phyloP scores from a whole-genome alignment of 2,888 invertebrate species.

The Orchesella flavescens region DNA sequence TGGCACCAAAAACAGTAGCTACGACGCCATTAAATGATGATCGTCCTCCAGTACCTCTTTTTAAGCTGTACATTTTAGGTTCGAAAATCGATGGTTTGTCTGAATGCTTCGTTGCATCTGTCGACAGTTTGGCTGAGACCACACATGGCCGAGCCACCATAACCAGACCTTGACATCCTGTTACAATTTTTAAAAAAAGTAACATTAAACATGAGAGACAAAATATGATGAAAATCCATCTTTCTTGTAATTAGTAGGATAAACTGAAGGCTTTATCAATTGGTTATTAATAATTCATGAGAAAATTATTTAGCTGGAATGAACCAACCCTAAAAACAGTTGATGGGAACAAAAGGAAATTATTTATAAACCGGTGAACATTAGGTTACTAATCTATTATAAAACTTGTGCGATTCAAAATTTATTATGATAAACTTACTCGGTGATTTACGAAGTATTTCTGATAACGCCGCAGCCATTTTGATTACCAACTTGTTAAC shows the following conservation, averaged over 20 bases:
- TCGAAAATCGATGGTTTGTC: conserved; percentile 57
- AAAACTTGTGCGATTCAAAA: neutral
- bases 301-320: too few relatives aligned
- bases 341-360: too few relatives aligned
- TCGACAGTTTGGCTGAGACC: conserved; percentile 58
- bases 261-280: too few relatives aligned
- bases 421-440: conserved; percentile 47
- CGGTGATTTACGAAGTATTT: conserved; percentile 60
- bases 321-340: too few relatives aligned
- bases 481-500: conserved; percentile 3
- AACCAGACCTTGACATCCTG: conserved; percentile 59
- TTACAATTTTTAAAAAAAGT: neutral
- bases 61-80: conserved; percentile 75
- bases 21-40: conserved; percentile 97
- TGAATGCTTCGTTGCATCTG: conserved; percentile 45
- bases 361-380: neutral
- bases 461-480: conserved; percentile 62
- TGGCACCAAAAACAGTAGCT: conserved; percentile 97
- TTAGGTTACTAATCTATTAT: too few relatives aligned
- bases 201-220: too few relatives aligned
- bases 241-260: too few relatives aligned
- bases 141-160: conserved; percentile 58
- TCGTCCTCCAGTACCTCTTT: conserved; percentile 91
- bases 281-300: too few relatives aligned
- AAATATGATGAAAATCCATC: too few relatives aligned